Evolutionary conservation across 2,113 vertebrate genomes (phyloP), one percentile per base, ranked within the genome.

Genomic region (Cranoglanis bouderius): DNA sequence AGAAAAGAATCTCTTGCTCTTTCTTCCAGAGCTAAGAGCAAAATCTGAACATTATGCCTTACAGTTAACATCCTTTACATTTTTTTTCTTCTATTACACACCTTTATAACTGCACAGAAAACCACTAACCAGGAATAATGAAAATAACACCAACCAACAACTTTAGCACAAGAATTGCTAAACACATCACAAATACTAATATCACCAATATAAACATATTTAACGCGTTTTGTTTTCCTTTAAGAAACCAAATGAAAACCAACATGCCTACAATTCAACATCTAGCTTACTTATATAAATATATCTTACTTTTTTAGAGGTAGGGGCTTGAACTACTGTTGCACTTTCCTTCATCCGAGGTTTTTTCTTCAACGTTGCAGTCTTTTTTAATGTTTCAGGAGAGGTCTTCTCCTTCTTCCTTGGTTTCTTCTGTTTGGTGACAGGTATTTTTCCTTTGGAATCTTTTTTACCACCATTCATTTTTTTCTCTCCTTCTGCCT

Each of bases 401-500:
- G 92, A 80, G 9, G 88, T 87, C 88, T 94, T 94, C 51, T 93
- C 93, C 87, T 94, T 95, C 90, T 95, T 95, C 90, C 93, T 95
- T 59, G 26, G 83, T 85, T 94, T 95, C 92, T 94, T 96, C 83
- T 93, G 91, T 92, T 95, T 96, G 91, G 85, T 77, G 65, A 81
- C n/a, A 9, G 91, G 26, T 81, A 89, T 86, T 92, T 94, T 95
- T 51, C 89, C 92, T 92, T 95, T 94, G 91, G 92, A 91, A 91
- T 93, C 90, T 84, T 95, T 94, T 95, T 94, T 95, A 95, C 95
- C 92, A 93, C 94, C 92, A 38, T 95, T 95, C 1, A 93, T 90
- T 92, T 93, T 94, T 87, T 92, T 93, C 90, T 95, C 94, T 85
- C 85, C 91, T 75, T 92, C 91, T 18, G 89, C 90, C 82, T 90